Conservation (phyloP, 2,797 vertebrate genomes). For the Dromococcyx pavoninus region DNA sequence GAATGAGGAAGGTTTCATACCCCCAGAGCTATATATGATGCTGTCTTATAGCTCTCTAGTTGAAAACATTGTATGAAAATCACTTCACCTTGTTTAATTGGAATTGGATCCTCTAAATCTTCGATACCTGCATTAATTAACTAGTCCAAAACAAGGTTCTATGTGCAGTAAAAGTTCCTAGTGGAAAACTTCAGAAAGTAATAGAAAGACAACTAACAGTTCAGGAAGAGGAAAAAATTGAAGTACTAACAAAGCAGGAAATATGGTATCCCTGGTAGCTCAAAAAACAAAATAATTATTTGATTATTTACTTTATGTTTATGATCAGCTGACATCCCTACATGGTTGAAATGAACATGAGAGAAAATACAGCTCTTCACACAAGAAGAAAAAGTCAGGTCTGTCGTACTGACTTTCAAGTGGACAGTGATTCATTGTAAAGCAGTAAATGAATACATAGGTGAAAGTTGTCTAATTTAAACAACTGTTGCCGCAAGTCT, state of each 20-base stretch:
- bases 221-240: not conserved
- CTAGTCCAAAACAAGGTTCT: not conserved
- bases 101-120: not conserved
- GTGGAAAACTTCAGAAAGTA: not conserved
- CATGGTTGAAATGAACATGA: not conserved
- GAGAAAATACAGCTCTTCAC: not conserved
- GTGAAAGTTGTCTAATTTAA: not conserved
- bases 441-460: not conserved
- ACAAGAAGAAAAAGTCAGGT: not conserved
- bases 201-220: not conserved
- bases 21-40: not conserved
- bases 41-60: not conserved
- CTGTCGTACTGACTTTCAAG: not conserved
- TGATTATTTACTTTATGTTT: not conserved
- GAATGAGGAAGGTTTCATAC: conserved; percentile 1
- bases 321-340: not conserved
- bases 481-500: not conserved
- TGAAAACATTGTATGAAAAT: conserved; percentile 22
- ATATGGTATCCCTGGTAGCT: not conserved
- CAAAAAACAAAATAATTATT: not conserved
- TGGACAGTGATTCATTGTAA: not conserved
- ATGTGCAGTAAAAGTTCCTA: not conserved
- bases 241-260: not conserved
- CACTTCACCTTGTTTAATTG: conserved; percentile 32
- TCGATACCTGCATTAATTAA: not conserved